Evolutionary conservation across 2,113 vertebrate genomes (phyloP).

Genomic region (Struthidea cinerea): DNA sequence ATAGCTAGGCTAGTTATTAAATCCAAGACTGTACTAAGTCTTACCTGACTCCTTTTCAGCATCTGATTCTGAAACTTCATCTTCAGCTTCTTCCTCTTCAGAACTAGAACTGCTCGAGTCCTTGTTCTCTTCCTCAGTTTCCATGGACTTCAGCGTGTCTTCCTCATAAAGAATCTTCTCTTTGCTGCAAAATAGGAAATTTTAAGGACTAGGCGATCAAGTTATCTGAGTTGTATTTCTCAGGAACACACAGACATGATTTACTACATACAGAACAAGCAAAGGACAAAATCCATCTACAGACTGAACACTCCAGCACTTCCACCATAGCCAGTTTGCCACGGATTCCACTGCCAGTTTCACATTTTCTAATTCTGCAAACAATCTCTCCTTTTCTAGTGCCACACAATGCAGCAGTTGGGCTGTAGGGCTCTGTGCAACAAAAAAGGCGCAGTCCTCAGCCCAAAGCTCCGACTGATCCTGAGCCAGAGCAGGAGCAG

Average conservation of each 20-base stretch:
- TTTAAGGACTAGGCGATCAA: background rate
- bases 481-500: background rate
- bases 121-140: conserved; percentile 72
- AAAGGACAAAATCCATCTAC: background rate
- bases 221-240: background rate
- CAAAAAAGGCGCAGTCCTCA: background rate
- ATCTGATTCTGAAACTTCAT: conserved; percentile 77
- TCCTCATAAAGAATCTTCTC: conserved; percentile 77
- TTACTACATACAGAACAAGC: background rate
- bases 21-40: background rate
- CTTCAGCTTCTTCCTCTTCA: conserved; percentile 75
- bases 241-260: background rate
- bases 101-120: conserved; percentile 77
- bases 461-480: background rate
- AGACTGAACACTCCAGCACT: background rate
- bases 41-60: conserved; percentile 76
- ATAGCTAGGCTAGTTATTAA: background rate
- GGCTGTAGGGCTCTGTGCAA: background rate
- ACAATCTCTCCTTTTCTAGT: background rate
- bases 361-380: background rate
- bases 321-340: background rate
- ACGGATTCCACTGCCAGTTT: background rate
- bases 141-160: conserved; percentile 63
- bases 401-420: background rate
- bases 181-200: conserved; percentile 64